phyloP scores from a whole-genome alignment of 2,797 vertebrate genomes.

The Paratrypauchen microcephalus region DNA sequence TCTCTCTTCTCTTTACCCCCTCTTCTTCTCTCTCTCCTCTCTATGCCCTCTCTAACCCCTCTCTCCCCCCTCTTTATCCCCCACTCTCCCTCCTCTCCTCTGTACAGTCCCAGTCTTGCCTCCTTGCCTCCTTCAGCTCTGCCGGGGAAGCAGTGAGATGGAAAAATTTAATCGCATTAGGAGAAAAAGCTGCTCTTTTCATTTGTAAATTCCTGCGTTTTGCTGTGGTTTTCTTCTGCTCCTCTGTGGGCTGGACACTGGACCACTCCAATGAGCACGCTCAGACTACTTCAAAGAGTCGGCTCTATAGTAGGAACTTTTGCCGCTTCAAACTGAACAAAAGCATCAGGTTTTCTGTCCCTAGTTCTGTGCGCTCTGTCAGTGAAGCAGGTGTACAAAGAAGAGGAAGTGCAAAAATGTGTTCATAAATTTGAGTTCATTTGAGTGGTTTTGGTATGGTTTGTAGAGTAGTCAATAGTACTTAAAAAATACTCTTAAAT shows the following conservation, averaged over 20 bases:
- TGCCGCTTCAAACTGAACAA: background rate
- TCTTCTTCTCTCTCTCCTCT: constrained; percentile 24
- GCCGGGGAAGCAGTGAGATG: constrained; percentile 79
- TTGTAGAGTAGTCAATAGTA: background rate
- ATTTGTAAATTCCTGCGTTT: constrained; percentile 81
- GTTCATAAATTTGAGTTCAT: background rate
- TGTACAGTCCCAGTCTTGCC: constrained; percentile 65
- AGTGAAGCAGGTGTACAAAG: constrained; percentile 3
- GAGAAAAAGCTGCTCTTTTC: constrained; percentile 82
- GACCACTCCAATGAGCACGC: constrained; percentile 8
- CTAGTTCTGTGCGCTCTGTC: background rate
- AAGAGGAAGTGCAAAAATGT: background rate
- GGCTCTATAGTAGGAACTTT: background rate
- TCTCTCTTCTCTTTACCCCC: constrained; percentile 48
- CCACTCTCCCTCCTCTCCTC: constrained; percentile 25
- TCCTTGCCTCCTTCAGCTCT: constrained; percentile 65
- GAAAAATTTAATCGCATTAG: constrained; percentile 87
- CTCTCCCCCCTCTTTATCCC: constrained; percentile 21
- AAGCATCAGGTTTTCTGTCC: background rate
- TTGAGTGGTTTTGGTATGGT: background rate
- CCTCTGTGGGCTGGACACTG: constrained; percentile 17
- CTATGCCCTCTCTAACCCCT: constrained; percentile 5
- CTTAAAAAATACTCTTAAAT: background rate
- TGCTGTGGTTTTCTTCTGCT: constrained; percentile 8
- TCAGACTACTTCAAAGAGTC: constrained; percentile 3